phyloP scores from a whole-genome alignment of 2,797 vertebrate species.

The Rhabdomys pumilio region DNA sequence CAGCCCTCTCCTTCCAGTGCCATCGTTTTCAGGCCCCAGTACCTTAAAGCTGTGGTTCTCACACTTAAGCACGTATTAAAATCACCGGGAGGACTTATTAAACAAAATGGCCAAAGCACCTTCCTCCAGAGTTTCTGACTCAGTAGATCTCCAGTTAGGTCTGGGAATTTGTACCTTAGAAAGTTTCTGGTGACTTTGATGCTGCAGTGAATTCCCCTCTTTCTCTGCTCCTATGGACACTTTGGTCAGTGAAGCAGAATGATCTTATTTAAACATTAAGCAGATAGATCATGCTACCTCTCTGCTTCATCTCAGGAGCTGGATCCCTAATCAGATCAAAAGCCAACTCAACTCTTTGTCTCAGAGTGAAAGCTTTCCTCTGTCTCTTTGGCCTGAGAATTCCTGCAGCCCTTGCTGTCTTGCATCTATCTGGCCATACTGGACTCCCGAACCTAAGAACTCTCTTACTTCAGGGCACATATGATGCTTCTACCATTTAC shows the following conservation, averaged over 20 bases:
- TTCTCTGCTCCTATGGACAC: not conserved
- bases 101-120: not conserved
- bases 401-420: not conserved
- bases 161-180: not conserved
- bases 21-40: not conserved
- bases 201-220: not conserved
- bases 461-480: not conserved
- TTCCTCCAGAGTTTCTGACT: not conserved
- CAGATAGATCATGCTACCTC: not conserved
- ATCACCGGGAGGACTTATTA: not conserved
- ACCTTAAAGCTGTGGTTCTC: not conserved
- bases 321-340: slow-evolving; percentile 23
- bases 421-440: not conserved
- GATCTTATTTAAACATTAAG: slow-evolving; percentile 11
- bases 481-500: not conserved
- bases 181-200: not conserved
- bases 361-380: not conserved
- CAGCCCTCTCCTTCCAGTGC: not conserved
- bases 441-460: not conserved
- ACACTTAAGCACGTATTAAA: not conserved
- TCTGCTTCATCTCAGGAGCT: not conserved
- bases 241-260: not conserved
- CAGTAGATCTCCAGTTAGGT: not conserved
- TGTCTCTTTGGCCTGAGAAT: not conserved
- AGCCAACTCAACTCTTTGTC: not conserved